These are phyloP conservation scores for Heliconius congener DNA, from an alignment of 1,140 invertebrate genomes.

Conservation along the genomic window DNA sequence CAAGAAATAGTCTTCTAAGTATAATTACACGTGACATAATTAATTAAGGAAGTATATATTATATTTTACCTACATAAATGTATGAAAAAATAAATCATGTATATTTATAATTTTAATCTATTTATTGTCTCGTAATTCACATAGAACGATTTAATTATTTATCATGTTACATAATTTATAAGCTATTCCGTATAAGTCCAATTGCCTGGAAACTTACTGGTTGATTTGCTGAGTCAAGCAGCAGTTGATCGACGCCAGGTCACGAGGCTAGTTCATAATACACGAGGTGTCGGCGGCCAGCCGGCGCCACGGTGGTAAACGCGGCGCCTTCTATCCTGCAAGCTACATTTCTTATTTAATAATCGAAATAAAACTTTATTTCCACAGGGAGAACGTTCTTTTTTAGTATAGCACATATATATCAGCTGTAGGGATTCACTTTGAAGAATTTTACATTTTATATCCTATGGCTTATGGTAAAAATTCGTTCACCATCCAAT, in stretches of 20 bases:
- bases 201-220: slow-evolving; percentile 66
- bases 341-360: slow-evolving; percentile 41
- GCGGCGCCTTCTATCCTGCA: slow-evolving; percentile 77
- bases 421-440: slow-evolving; percentile 52
- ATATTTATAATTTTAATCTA: slow-evolving; percentile 8
- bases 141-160: slow-evolving; percentile 18
- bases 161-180: slow-evolving; percentile 44
- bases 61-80: not conserved
- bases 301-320: slow-evolving; percentile 73
- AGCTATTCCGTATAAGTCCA: slow-evolving; percentile 53
- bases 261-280: slow-evolving; percentile 79
- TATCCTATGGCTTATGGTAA: not conserved
- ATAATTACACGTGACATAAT: not conserved
- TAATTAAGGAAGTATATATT: not conserved
- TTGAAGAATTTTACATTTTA: slow-evolving; percentile 2
- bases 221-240: slow-evolving; percentile 71
- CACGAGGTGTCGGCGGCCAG: slow-evolving; percentile 77
- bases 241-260: slow-evolving; percentile 77
- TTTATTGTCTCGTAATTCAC: not conserved
- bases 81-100: not conserved
- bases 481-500: not conserved
- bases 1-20: not conserved
- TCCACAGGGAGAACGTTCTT: slow-evolving; percentile 13
- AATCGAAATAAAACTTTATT: slow-evolving; percentile 46
- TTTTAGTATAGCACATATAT: slow-evolving; percentile 22